Percentiles rank a stretch among this genome's conserved stretches.
These are phyloP conservation scores for Venustoraphidia nigricollis DNA, from an alignment of 2,888 invertebrate species.

Conservation along the genomic window DNA sequence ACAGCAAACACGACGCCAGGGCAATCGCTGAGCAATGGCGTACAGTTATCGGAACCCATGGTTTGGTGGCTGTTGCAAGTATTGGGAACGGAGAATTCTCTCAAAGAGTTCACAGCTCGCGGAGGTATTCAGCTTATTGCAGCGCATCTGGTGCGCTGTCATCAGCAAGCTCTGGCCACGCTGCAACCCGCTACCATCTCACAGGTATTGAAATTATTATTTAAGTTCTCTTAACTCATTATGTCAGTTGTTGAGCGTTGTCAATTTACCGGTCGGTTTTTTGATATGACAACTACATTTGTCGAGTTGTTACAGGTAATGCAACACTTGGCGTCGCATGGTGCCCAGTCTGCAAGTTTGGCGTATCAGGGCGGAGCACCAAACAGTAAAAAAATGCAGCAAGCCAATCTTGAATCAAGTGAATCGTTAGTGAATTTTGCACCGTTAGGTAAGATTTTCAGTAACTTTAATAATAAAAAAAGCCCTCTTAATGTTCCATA, in stretches of 20 bases:
- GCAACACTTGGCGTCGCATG: slow-evolving; percentile 41
- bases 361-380: slow-evolving; percentile 22
- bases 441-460: slow-evolving; percentile 51
- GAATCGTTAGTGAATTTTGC: slow-evolving; percentile 81
- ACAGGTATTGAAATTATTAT: not conserved
- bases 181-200: slow-evolving; percentile 34
- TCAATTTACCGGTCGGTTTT: not conserved
- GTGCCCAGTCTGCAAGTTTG: slow-evolving; percentile 20
- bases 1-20: no score
- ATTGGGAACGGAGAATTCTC: slow-evolving; percentile 58
- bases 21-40: slow-evolving; percentile 15
- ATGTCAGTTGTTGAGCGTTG: slow-evolving; percentile 29
- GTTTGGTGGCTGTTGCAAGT: slow-evolving; percentile 70
- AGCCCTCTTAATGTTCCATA: no score
- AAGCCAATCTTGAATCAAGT: slow-evolving; percentile 41
- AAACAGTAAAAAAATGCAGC: slow-evolving; percentile 24
- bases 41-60: slow-evolving; percentile 69
- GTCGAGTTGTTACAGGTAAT: slow-evolving; percentile 30
- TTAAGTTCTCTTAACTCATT: not conserved
- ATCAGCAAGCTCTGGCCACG: slow-evolving; percentile 49
- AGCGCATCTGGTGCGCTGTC: slow-evolving; percentile 59
- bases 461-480: no score
- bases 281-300: not conserved
- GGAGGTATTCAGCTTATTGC: slow-evolving; percentile 60
- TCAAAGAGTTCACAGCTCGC: slow-evolving; percentile 53